Evolutionary conservation across 92 coral and sea anemone species (phyloP).

Genomic region (Phymanthus crucifer): DNA sequence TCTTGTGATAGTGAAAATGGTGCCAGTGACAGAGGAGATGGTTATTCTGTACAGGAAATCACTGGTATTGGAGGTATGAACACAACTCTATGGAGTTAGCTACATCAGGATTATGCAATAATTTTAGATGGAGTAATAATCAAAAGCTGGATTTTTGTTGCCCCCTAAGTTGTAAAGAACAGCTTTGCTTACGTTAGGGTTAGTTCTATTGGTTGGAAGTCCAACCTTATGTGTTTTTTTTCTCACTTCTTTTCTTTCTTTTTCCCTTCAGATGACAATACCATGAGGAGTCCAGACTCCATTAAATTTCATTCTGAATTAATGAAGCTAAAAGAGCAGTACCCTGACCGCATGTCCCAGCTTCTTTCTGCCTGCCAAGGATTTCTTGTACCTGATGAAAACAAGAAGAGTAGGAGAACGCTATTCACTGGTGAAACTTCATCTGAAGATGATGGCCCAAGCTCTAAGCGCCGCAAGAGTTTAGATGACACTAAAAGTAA

Average conservation of each 20-base stretch:
- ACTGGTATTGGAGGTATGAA: constrained; percentile 47
- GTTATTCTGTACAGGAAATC: constrained; percentile 77
- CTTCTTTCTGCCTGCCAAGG: constrained; percentile 77
- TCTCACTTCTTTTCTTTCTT: background rate
- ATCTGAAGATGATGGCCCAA: constrained; percentile 42
- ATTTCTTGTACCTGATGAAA: constrained; percentile 43
- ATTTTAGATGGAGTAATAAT: background rate
- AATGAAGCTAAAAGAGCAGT: constrained; percentile 85
- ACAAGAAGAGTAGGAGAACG: constrained; percentile 75
- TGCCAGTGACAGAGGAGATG: constrained; percentile 58
- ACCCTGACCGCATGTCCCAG: constrained; percentile 94
- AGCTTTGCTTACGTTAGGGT: background rate
- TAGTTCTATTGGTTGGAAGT: no score
- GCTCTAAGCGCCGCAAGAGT: constrained; percentile 53
- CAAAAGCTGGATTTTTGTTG: background rate
- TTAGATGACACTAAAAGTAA: constrained; percentile 32
- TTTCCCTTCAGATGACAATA: constrained; percentile 15
- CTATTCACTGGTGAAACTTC: constrained; percentile 46
- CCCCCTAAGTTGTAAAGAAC: background rate
- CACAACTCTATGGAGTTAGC: no score
- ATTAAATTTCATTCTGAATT: constrained; percentile 90
- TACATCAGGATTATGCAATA: no score
- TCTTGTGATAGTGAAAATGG: constrained; percentile 35
- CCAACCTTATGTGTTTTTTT: background rate
- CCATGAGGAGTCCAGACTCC: constrained; percentile 80